phyloP scores from a whole-genome alignment of 2,797 vertebrate genomes.

The Lacerta agilis region DNA sequence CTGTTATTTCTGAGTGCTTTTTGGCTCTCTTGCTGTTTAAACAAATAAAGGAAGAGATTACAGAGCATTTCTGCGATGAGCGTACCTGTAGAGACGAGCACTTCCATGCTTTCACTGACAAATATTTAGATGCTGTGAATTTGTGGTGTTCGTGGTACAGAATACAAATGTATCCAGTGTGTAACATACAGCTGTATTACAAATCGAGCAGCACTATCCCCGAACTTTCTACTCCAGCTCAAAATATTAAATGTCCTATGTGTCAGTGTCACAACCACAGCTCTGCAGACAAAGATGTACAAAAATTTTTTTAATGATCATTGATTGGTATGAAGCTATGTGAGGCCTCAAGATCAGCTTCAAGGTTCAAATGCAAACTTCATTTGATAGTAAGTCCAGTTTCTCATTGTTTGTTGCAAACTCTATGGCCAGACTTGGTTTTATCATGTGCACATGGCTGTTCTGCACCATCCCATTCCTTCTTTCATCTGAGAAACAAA shows the following conservation, averaged over 20 bases:
- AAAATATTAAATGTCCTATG: neutral
- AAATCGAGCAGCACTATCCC: neutral
- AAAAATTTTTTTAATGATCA: neutral
- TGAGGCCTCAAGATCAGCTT: neutral
- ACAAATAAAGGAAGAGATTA: neutral
- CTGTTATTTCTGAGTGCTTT: neutral
- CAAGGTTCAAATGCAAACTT: neutral
- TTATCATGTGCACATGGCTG: too few relatives aligned
- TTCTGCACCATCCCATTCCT: too few relatives aligned
- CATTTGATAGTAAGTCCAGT: too few relatives aligned
- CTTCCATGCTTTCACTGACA: neutral
- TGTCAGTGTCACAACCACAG: neutral
- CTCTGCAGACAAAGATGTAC: neutral
- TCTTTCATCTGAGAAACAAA: too few relatives aligned
- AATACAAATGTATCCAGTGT: neutral
- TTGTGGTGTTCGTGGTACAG: too few relatives aligned
- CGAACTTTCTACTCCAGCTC: neutral
- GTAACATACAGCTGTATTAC: neutral
- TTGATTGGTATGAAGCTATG: neutral
- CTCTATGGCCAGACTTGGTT: too few relatives aligned
- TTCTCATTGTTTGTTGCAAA: too few relatives aligned
- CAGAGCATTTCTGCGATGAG: neutral
- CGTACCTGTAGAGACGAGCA: neutral
- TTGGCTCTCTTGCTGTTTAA: neutral
- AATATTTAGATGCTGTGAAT: neutral